These are phyloP conservation scores for Phrynocephalus guinanensis DNA, from an alignment of 2,797 vertebrate species.

Conservation along the genomic window DNA sequence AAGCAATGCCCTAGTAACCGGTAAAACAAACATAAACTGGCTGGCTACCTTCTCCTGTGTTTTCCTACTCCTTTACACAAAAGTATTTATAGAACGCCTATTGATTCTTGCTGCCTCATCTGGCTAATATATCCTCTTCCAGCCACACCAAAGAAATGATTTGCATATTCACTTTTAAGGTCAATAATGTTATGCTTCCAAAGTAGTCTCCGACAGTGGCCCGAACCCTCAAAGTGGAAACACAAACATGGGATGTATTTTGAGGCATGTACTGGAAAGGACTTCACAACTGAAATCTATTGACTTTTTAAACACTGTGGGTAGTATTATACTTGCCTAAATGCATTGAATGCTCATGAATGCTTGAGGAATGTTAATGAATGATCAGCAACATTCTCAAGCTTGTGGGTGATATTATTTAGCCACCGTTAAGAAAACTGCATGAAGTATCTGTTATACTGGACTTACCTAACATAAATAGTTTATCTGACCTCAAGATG, in stretches of 20 bases:
- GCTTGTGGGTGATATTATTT: not conserved
- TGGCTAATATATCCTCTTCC: conserved; percentile 15
- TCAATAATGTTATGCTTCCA: conserved; percentile 1
- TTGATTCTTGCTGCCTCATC: accelerated
- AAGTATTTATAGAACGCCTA: not conserved
- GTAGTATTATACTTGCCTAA: not conserved
- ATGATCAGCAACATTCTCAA: not conserved
- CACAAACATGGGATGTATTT: conserved; percentile 13
- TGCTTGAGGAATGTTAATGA: not conserved
- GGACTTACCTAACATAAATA: not conserved
- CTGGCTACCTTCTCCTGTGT: conserved; percentile 7
- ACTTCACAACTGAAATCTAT: not conserved
- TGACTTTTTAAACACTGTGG: not conserved
- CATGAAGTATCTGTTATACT: not conserved
- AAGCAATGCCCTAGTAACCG: not conserved
- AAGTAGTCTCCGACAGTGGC: not conserved
- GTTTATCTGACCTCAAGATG: not conserved
- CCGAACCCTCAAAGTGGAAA: not conserved
- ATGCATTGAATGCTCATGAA: not conserved
- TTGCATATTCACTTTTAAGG: conserved; percentile 11
- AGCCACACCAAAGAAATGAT: accelerated
- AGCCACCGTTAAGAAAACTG: not conserved
- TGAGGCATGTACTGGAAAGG: not conserved
- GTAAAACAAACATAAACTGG: conserved; percentile 20
- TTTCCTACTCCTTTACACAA: not conserved